Evolutionary conservation across 2,113 vertebrate species (phyloP), one percentile per base, ranked within the genome.

Genomic region (Rhinopomastus cyanomelas): DNA sequence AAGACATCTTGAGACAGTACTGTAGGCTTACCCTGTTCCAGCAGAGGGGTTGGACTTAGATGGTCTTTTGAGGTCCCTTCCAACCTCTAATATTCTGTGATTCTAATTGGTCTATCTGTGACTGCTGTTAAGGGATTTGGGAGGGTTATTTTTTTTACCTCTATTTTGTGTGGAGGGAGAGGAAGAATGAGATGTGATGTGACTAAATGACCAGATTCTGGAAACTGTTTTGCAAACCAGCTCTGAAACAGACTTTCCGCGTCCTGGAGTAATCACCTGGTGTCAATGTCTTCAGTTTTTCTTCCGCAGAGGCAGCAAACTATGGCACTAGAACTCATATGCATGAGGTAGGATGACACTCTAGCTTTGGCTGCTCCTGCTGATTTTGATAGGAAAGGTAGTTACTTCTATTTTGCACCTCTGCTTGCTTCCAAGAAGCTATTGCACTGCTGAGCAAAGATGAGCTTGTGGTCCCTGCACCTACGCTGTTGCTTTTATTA

Each of bases 401-500:
- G 73, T 74, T 95, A 92, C 88, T 82, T 91, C 25, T 81, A 87
- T 94, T 93, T 90, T 93, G 89, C 87, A 95, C 92, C 81, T 92
- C 89, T 82, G 77, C 81, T 81, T 77, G 94, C 69, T 90, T 95
- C 95, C 84, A 81, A 76, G 81, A 87, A 94, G 57, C 74, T 90
- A 79, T 85, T 87, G 89, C 89, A 81, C 87, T 76, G 81, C 91
- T 88, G 92, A 90, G 90, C 88, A 90, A 75, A 90, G 86, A 95
- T 88, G 92, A 94, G 87, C 60, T 71, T 81, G 91, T 78, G 87
- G 77, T 79, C 19, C 2, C 78, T 81, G 66, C 67, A 79, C 94
- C 92, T 88, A 94, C 91, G 90, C 84, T 65, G 94, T 65, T 93
- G 62, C 92, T 95, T 93, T 90, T 96, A 92, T 95, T 96, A 92